Conservation (phyloP, 2,888 invertebrate genomes). For the Brachypterus glaber region DNA sequence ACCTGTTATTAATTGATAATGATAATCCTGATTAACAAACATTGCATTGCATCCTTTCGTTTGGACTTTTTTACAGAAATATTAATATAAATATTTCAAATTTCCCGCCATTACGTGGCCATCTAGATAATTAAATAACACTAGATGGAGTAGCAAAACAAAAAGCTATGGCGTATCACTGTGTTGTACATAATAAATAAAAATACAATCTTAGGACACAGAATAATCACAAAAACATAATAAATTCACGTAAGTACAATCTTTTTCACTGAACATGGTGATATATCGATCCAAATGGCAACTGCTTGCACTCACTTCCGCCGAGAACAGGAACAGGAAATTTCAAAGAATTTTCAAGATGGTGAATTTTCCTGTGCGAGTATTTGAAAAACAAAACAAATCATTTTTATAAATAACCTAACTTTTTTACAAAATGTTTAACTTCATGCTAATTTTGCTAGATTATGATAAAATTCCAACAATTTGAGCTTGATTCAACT, state of each 20-base stretch:
- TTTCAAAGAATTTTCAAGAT: constrained; percentile 42
- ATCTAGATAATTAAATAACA: constrained; percentile 1
- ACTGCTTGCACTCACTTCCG: constrained; percentile 36
- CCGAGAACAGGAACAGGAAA: constrained; percentile 54
- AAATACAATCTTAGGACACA: background rate
- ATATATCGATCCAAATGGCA: constrained; percentile 30
- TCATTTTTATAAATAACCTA: constrained; percentile 18
- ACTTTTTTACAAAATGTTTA: constrained; percentile 16
- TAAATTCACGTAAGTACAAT: constrained; percentile 6
- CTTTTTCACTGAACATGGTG: background rate
- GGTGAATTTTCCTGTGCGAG: constrained; percentile 42
- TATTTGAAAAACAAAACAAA: constrained; percentile 21
- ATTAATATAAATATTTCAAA: too few species aligned
- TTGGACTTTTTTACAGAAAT: too few species aligned
- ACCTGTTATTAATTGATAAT: too few species aligned
- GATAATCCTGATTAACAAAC: too few species aligned
- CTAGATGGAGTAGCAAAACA: constrained; percentile 2
- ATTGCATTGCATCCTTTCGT: too few species aligned
- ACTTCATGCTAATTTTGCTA: constrained; percentile 19
- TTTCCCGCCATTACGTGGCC: background rate
- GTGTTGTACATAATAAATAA: constrained; percentile 1
- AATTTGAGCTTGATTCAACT: too few species aligned
- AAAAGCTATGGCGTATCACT: constrained; percentile 3
- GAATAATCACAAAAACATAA: background rate
- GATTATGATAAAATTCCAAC: constrained; percentile 29